These are phyloP conservation scores for Anomalospiza imberbis DNA, from an alignment of 2,797 vertebrate species.

Conservation along the genomic window DNA sequence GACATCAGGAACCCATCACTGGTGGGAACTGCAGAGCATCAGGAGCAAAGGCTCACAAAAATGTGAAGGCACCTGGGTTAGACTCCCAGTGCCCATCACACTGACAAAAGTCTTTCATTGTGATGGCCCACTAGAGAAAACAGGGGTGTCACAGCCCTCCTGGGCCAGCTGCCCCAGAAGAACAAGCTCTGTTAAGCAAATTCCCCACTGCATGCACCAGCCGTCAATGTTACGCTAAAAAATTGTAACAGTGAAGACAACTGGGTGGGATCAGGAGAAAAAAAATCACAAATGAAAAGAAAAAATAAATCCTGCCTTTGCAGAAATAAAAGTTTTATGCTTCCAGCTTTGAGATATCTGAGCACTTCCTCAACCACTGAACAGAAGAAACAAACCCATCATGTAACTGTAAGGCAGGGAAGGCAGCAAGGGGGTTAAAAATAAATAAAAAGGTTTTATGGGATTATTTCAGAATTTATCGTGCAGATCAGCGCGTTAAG, in stretches of 20 bases:
- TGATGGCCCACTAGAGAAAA: neutral
- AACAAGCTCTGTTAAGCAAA: neutral
- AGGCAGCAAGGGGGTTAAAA: constrained; percentile 42
- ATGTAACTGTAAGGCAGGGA: neutral
- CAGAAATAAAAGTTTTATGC: constrained; percentile 12
- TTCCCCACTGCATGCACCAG: constrained; percentile 28
- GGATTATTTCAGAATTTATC: constrained; percentile 66
- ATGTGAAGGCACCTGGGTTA: neutral
- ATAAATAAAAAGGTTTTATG: constrained; percentile 52
- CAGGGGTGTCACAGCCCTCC: neutral
- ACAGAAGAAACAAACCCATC: neutral
- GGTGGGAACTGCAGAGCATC: neutral
- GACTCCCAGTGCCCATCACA: neutral
- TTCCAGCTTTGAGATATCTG: neutral
- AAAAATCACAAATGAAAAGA: neutral
- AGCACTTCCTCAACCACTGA: neutral
- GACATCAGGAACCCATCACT: neutral
- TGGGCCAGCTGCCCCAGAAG: neutral
- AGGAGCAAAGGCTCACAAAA: neutral
- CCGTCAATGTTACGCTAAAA: neutral
- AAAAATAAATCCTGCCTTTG: neutral
- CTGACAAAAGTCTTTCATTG: neutral
- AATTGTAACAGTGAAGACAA: neutral
- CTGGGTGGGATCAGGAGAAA: neutral
- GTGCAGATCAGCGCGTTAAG: constrained; percentile 75